These are phyloP conservation scores for Thunnus albacares DNA, from an alignment of 2,797 vertebrate species.

Conservation along the genomic window DNA sequence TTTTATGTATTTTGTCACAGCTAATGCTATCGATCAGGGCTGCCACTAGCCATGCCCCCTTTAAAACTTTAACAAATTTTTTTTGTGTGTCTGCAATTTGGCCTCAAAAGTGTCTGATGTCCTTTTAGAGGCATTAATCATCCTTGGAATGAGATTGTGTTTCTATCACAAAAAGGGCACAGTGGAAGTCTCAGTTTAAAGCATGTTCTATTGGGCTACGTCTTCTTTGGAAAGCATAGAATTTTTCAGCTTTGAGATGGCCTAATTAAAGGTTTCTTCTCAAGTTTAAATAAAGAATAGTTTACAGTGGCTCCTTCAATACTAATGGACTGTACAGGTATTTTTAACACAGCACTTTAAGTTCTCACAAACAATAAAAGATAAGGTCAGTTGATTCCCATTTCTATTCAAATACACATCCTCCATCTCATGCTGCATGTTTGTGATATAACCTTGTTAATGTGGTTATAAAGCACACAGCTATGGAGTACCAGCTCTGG, in stretches of 20 bases:
- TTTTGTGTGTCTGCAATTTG: constrained; percentile 54
- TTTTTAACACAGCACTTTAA: too few relatives aligned
- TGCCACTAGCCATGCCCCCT: constrained; percentile 56
- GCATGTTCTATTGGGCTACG: not conserved
- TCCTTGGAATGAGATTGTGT: constrained; percentile 29
- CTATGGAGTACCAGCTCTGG: not conserved
- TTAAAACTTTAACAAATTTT: constrained; percentile 75
- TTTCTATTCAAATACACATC: constrained; percentile 1
- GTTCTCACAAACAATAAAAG: not conserved
- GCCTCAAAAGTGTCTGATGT: constrained; percentile 62
- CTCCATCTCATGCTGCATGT: not conserved
- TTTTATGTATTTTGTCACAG: constrained; percentile 85
- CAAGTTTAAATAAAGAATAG: too few relatives aligned
- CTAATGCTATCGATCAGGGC: constrained; percentile 81
- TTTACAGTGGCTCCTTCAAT: too few relatives aligned
- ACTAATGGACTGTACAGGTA: too few relatives aligned
- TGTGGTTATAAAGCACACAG: constrained; percentile 6
- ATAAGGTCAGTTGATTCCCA: not conserved
- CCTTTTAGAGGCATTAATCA: constrained; percentile 64
- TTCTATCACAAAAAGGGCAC: constrained; percentile 16
- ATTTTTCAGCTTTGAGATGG: not conserved
- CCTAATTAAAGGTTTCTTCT: too few relatives aligned
- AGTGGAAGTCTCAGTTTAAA: constrained; percentile 2
- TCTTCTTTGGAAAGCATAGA: constrained; percentile 2
- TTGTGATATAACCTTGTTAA: not conserved